phyloP scores from a whole-genome alignment of 1,140 invertebrate species.

The Zaprionus davidi region DNA sequence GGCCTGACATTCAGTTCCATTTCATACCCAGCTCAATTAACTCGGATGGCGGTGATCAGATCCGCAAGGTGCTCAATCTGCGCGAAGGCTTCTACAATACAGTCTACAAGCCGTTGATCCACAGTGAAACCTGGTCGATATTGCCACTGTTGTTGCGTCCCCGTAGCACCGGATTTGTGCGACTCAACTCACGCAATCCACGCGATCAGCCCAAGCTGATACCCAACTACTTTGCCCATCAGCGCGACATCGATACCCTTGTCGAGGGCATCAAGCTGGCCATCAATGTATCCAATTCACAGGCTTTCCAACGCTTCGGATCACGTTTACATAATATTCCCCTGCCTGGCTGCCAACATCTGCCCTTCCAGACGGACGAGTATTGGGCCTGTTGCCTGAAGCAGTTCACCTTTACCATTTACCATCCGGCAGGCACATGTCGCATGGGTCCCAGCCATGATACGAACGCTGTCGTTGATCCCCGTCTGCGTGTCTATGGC shows the following conservation, averaged over 20 bases:
- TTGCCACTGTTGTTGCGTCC: constrained; percentile 92
- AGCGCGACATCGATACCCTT: constrained; percentile 90
- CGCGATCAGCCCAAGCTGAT: constrained; percentile 93
- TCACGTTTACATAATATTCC: constrained; percentile 91
- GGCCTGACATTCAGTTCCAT: constrained; percentile 95
- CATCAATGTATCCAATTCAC: constrained; percentile 90
- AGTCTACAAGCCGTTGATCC: constrained; percentile 91
- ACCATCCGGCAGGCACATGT: constrained; percentile 93
- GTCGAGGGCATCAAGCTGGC: constrained; percentile 93
- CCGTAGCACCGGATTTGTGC: constrained; percentile 92
- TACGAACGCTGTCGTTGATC: constrained; percentile 92
- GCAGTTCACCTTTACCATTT: constrained; percentile 94
- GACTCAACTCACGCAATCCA: constrained; percentile 92
- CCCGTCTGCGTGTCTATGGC: constrained; percentile 90
- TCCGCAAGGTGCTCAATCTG: constrained; percentile 90
- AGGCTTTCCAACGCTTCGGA: constrained; percentile 92
- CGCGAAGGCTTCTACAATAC: constrained; percentile 92
- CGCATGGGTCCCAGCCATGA: constrained; percentile 93
- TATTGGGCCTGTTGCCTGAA: constrained; percentile 92
- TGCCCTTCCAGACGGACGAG: constrained; percentile 90
- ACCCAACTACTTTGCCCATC: constrained; percentile 95
- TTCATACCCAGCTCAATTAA: constrained; percentile 93
- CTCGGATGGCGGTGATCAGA: constrained; percentile 91
- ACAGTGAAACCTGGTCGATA: constrained; percentile 93
- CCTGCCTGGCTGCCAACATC: constrained; percentile 91